These are phyloP conservation scores for Sycobia sp. DNA, from an alignment of 1,140 invertebrate genomes.

Conservation along the genomic window DNA sequence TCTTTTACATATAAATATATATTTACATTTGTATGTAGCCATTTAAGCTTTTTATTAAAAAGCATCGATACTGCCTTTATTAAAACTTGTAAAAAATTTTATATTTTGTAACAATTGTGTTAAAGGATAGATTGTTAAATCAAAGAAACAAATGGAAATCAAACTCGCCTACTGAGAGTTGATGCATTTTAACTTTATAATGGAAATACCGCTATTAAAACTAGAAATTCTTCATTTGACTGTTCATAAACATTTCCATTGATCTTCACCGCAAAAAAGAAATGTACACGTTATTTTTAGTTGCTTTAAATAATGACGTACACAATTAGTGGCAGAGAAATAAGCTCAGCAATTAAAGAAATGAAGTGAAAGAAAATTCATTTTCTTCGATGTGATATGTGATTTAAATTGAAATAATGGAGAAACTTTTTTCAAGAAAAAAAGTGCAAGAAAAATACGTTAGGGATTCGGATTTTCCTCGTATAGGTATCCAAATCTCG, in stretches of 20 bases:
- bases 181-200: conserved; percentile 12
- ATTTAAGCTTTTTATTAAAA: conserved; percentile 22
- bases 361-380: conserved; percentile 24
- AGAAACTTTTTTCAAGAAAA: conserved; percentile 6
- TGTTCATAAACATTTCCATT: conserved; percentile 5
- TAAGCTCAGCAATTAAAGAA: conserved; percentile 13
- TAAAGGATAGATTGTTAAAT: conserved; percentile 17
- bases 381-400: conserved; percentile 33
- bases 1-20: no score
- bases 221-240: conserved; percentile 32
- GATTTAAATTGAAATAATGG: conserved; percentile 20
- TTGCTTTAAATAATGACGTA: conserved; percentile 23
- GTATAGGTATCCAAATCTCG: conserved; percentile 19
- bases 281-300: conserved; percentile 2
- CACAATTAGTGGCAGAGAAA: conserved; percentile 4
- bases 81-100: conserved; percentile 34
- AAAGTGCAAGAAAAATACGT: conserved; percentile 9
- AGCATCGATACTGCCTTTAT: conserved; percentile 31
- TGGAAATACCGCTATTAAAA: neutral
- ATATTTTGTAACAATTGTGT: conserved; percentile 17
- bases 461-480: conserved; percentile 16
- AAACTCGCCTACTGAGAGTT: neutral
- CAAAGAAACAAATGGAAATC: neutral
- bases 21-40: conserved; percentile 20
- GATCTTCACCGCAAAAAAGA: neutral